Percentiles rank a stretch among this genome's conserved stretches.
Conservation (phyloP, 2,797 vertebrate genomes). For the Sebastes alutus region DNA sequence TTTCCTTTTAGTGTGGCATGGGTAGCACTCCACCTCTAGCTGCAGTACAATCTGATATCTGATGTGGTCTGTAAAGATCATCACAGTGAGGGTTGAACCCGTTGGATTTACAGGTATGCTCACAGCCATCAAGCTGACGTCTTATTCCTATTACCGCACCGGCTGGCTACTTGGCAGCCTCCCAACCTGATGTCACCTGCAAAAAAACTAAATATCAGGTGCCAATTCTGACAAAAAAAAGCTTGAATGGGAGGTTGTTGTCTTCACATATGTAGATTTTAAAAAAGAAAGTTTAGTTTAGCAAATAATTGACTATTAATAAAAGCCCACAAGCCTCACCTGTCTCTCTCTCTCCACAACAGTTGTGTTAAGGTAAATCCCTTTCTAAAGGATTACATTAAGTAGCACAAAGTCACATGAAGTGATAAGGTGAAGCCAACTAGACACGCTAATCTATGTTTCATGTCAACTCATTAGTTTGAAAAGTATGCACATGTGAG, state of each 20-base stretch:
- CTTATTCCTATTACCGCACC: slow-evolving; percentile 68
- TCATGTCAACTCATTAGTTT: background rate
- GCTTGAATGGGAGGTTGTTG: background rate
- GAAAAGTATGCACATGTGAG: background rate
- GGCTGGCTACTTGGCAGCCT: slow-evolving; percentile 66
- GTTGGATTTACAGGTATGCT: slow-evolving; percentile 40
- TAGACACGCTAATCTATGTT: background rate
- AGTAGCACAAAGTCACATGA: slow-evolving; percentile 65
- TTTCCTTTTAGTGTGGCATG: slow-evolving; percentile 14
- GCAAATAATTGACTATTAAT: background rate
- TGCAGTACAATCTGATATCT: slow-evolving; percentile 23
- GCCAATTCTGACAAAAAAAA: background rate
- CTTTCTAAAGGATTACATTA: slow-evolving; percentile 76
- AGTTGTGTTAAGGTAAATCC: slow-evolving; percentile 73
- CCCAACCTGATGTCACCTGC: slow-evolving; percentile 31
- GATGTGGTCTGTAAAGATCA: slow-evolving; percentile 7
- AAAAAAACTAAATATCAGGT: background rate
- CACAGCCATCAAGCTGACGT: slow-evolving; percentile 49
- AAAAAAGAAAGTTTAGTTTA: background rate
- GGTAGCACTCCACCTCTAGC: background rate
- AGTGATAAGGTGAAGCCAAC: slow-evolving; percentile 44
- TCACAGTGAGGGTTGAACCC: slow-evolving; percentile 19
- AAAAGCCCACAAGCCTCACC: slow-evolving; percentile 5
- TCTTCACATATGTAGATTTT: background rate
- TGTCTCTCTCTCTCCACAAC: slow-evolving; percentile 24